Conservation (phyloP, 2,113 vertebrate genomes). For the Dendropsophus ebraccatus region DNA sequence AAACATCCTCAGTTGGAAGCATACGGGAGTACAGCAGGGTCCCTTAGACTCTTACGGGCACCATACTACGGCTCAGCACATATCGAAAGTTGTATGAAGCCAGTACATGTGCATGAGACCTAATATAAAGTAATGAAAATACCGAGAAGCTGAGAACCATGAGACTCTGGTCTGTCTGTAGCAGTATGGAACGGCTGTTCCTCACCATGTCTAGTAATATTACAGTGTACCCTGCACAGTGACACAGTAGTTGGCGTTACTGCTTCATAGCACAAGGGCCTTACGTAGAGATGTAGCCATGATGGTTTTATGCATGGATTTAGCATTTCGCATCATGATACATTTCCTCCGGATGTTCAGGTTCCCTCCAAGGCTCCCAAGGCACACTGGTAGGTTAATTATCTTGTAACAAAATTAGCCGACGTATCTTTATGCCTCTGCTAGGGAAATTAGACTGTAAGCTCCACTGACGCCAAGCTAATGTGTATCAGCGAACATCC, state of each 20-base stretch:
- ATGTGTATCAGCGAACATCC: neutral
- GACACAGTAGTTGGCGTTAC: neutral
- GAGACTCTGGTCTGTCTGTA: neutral
- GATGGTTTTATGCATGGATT: neutral
- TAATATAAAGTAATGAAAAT: neutral
- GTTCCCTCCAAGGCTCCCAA: neutral
- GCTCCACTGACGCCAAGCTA: constrained; percentile 18
- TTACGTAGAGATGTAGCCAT: neutral
- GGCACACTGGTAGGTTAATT: neutral
- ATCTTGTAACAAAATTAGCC: neutral
- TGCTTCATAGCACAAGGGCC: neutral
- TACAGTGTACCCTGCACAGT: neutral
- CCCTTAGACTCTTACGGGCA: neutral
- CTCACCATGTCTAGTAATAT: neutral
- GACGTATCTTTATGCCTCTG: neutral
- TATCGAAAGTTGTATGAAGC: neutral
- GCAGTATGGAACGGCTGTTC: neutral
- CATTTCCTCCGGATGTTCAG: neutral
- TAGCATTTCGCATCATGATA: neutral
- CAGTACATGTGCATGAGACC: neutral
- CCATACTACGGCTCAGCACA: too few relatives aligned
- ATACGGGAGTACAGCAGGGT: neutral
- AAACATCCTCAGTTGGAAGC: neutral
- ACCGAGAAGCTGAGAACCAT: neutral
- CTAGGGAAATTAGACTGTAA: constrained; percentile 10